Conservation (phyloP, 2,113 vertebrate species). For the Callaeas wilsoni region DNA sequence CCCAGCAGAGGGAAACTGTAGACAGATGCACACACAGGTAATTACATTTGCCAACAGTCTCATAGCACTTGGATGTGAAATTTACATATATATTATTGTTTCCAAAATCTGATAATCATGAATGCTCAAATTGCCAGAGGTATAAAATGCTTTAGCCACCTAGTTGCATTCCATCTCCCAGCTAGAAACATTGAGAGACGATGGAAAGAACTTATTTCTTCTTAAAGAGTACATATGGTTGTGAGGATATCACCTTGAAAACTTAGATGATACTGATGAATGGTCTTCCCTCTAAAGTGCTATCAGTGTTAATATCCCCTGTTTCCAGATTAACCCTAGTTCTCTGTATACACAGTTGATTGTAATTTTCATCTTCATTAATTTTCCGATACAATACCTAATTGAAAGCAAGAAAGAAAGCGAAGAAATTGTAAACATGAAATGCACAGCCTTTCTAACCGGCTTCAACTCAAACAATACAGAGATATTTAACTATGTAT, state of each 20-base stretch:
- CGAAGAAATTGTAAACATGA: constrained; percentile 6
- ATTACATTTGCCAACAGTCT: neutral
- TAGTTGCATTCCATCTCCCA: neutral
- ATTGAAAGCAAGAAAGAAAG: neutral
- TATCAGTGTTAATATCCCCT: neutral
- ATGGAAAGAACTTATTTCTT: neutral
- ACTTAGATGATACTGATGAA: neutral
- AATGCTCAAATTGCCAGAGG: neutral
- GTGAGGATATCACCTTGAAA: neutral
- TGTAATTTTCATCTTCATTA: constrained; percentile 27
- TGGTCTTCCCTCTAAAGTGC: neutral
- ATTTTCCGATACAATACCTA: neutral
- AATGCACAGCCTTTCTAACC: neutral
- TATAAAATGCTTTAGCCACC: neutral
- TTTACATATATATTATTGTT: constrained; percentile 53
- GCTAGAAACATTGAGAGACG: neutral
- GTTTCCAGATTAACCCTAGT: neutral
- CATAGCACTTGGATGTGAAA: neutral
- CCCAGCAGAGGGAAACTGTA: neutral
- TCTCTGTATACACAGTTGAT: neutral
- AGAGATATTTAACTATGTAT: neutral
- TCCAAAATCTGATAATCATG: constrained; percentile 1
- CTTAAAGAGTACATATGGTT: neutral
- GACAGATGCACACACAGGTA: neutral
- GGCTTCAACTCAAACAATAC: neutral